Conservation (phyloP, 2,797 vertebrate genomes). For the Microtus californicus region DNA sequence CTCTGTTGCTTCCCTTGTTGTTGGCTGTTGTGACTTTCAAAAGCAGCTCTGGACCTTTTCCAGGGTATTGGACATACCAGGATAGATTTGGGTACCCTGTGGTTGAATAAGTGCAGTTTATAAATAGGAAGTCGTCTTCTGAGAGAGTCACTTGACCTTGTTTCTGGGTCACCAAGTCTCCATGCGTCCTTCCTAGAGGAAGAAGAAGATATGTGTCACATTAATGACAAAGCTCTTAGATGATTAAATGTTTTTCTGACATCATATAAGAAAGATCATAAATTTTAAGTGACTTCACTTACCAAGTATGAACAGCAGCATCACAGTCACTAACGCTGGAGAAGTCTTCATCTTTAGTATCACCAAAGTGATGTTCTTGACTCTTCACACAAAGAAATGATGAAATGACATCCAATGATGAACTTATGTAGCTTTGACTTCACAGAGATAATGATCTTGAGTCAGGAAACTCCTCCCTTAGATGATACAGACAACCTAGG, state of each 20-base stretch:
- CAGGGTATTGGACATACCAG: slow-evolving; percentile 47
- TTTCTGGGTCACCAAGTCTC: slow-evolving; percentile 49
- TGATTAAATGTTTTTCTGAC: background rate
- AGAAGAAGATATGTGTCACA: background rate
- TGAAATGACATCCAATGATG: background rate
- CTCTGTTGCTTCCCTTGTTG: background rate
- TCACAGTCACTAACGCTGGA: background rate
- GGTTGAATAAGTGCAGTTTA: slow-evolving; percentile 57
- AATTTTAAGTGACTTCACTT: background rate
- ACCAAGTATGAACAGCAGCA: background rate
- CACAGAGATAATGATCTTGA: background rate
- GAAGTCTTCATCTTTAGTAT: background rate
- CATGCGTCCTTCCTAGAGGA: background rate
- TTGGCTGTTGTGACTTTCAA: background rate
- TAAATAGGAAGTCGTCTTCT: background rate
- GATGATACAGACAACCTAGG: background rate
- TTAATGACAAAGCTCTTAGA: background rate
- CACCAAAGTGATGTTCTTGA: no score
- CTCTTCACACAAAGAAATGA: background rate
- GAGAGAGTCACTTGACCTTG: background rate
- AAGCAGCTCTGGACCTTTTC: slow-evolving; percentile 18
- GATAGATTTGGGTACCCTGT: background rate
- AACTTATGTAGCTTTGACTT: background rate
- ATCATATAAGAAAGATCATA: background rate
- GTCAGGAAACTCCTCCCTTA: background rate